Conservation (phyloP, 2,888 invertebrate genomes). For the Nomada ferruginata region DNA sequence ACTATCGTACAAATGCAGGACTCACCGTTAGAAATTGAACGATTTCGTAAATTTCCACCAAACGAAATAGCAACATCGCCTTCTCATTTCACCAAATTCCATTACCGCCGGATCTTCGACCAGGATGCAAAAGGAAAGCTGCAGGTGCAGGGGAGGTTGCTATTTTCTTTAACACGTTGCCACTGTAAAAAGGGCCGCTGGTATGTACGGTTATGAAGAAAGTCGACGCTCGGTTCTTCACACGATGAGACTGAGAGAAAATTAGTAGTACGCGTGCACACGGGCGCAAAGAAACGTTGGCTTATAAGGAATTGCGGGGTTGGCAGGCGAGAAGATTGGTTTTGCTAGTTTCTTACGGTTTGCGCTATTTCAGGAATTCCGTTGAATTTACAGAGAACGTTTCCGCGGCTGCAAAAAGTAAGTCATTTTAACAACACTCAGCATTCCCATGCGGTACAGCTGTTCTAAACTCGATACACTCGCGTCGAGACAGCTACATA, state of each 20-base stretch:
- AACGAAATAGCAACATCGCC: neutral
- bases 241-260: conserved; percentile 42
- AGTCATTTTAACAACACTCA: conserved; percentile 53
- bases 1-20: too few species aligned
- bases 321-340: conserved; percentile 49
- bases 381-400: conserved; percentile 71
- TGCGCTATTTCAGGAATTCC: conserved; percentile 66
- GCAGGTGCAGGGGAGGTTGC: neutral
- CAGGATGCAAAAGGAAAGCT: neutral
- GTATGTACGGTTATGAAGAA: conserved; percentile 46
- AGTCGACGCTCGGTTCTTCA: conserved; percentile 36
- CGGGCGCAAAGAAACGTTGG: conserved; percentile 40
- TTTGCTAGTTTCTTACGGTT: conserved; percentile 60
- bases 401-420: conserved; percentile 49
- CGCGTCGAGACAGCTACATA: conserved; percentile 10
- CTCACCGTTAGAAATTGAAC: neutral
- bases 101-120: conserved; percentile 19
- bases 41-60: neutral
- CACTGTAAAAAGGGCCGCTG: conserved; percentile 17
- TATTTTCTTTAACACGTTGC: conserved; percentile 38
- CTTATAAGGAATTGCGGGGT: conserved; percentile 54
- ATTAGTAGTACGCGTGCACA: conserved; percentile 54
- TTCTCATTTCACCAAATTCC: conserved; percentile 27
- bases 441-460: conserved; percentile 28
- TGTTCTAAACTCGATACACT: conserved; percentile 46